phyloP scores from a whole-genome alignment of 2,888 invertebrate genomes.

The Cactoblastis cactorum region DNA sequence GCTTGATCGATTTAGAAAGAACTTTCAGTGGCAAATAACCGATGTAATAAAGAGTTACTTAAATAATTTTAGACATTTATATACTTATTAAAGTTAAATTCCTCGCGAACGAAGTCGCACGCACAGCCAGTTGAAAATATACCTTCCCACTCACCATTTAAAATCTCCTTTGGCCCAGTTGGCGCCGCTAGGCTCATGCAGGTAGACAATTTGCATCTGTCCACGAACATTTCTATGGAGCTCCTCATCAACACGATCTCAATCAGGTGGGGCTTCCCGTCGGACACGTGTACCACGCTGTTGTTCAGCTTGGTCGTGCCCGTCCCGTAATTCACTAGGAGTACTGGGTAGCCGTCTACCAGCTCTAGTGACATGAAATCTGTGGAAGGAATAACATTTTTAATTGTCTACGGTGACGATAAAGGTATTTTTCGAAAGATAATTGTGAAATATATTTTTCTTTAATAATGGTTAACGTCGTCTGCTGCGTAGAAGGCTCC shows the following conservation, averaged over 20 bases:
- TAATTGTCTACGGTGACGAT: neutral
- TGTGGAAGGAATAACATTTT: slow-evolving; percentile 40
- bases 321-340: slow-evolving; percentile 93
- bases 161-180: slow-evolving; percentile 84
- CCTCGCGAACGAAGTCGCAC: no score
- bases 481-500: no score
- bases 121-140: neutral
- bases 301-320: slow-evolving; percentile 86
- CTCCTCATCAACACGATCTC: slow-evolving; percentile 85
- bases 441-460: no score
- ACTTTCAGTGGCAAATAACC: no score
- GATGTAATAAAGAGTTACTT: no score
- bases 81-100: no score
- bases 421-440: no score
- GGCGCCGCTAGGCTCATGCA: slow-evolving; percentile 86
- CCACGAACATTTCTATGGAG: slow-evolving; percentile 88
- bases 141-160: slow-evolving; percentile 75
- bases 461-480: no score
- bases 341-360: slow-evolving; percentile 87
- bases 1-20: no score
- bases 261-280: slow-evolving; percentile 92
- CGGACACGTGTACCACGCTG: slow-evolving; percentile 85
- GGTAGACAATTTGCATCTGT: slow-evolving; percentile 84
- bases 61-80: no score
- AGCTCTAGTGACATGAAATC: slow-evolving; percentile 96